phyloP scores from a whole-genome alignment of 2,797 vertebrate genomes.

The Taeniopygia guttata region DNA sequence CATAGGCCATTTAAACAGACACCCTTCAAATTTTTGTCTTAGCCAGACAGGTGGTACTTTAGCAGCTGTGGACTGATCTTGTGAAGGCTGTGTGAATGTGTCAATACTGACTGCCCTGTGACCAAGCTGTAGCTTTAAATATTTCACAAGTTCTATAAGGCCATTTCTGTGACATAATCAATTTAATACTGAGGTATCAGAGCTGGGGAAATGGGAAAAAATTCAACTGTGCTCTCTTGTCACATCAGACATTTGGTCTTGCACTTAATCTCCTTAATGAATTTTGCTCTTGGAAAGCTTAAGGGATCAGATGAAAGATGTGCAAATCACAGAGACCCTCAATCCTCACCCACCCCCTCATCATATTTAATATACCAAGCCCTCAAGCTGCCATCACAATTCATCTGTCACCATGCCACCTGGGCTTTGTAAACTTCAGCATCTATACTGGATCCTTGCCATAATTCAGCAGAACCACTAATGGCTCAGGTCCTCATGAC shows the following conservation, averaged over 20 bases:
- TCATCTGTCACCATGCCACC: not conserved
- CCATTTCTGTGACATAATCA: not conserved
- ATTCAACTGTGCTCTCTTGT: not conserved
- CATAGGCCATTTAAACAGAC: not conserved
- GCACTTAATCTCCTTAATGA: not conserved
- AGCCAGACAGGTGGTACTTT: not conserved
- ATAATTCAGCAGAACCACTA: not conserved
- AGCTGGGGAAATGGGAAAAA: not conserved
- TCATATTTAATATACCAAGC: constrained; percentile 2
- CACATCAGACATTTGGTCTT: constrained; percentile 2
- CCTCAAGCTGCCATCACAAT: constrained; percentile 17
- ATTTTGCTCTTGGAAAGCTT: constrained; percentile 27
- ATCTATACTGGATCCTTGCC: not conserved
- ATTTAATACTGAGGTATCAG: not conserved
- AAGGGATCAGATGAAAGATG: constrained; percentile 18
- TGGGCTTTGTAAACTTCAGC: constrained; percentile 31
- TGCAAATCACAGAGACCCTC: constrained; percentile 2
- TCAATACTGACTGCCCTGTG: not conserved
- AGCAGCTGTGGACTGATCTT: not conserved
- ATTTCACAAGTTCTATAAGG: not conserved
- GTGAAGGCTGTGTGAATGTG: not conserved
- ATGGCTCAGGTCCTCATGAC: not conserved
- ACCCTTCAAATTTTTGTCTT: not conserved
- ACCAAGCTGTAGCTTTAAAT: not conserved
- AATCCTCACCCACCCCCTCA: not conserved